Conservation (phyloP, 2,113 vertebrate species). For the Tapirus terrestris region DNA sequence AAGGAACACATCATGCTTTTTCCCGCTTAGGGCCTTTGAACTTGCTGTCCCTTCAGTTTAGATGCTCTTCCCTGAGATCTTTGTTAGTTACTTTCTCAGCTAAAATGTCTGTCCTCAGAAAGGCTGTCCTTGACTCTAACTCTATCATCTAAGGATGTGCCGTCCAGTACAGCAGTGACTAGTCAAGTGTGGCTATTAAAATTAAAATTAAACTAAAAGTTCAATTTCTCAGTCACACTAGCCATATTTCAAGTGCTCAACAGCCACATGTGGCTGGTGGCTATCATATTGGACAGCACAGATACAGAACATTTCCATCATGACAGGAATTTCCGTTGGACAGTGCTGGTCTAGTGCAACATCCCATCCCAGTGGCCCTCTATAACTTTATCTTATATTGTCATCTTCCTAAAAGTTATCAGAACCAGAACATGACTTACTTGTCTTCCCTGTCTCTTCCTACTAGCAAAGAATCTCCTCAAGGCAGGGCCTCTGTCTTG, state of each 20-base stretch:
- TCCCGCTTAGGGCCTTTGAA: background rate
- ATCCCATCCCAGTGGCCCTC: background rate
- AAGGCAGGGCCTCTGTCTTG: background rate
- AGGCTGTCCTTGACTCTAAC: background rate
- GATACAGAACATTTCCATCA: background rate
- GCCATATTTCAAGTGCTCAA: background rate
- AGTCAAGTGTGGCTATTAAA: background rate
- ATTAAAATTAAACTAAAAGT: background rate
- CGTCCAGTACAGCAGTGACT: background rate
- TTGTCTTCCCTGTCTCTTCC: background rate
- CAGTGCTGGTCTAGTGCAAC: background rate
- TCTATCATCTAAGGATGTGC: background rate
- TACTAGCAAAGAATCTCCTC: background rate
- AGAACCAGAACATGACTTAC: background rate
- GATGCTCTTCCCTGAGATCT: background rate
- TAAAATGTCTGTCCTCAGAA: background rate
- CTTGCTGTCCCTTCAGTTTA: background rate
- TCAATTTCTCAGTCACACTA: background rate
- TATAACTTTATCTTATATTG: background rate
- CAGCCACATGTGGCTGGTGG: background rate
- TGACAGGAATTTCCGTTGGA: background rate
- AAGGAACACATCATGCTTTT: background rate
- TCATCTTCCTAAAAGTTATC: background rate
- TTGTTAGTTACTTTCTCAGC: background rate
- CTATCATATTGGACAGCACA: background rate